Conservation (phyloP, 64 coral and sea anemone species). For the Actinia equina region DNA sequence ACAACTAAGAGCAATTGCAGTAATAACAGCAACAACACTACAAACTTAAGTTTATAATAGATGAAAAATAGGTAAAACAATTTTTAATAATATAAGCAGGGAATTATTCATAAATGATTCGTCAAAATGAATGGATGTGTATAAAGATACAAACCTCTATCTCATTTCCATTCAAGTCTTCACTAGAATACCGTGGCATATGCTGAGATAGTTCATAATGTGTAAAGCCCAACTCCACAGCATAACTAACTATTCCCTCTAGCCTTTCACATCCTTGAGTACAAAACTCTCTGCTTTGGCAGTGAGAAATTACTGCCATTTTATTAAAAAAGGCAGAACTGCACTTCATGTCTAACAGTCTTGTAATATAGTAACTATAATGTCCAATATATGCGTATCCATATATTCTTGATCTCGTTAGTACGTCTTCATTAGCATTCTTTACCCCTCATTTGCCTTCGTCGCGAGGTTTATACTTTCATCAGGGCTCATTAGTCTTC, state of each 20-base stretch:
- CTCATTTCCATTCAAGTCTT: slow-evolving; percentile 46
- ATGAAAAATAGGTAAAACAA: too few species aligned
- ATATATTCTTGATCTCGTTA: too few species aligned
- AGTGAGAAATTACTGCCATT: slow-evolving; percentile 76
- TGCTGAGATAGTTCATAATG: slow-evolving; percentile 75
- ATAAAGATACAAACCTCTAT: not conserved
- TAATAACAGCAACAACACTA: too few species aligned
- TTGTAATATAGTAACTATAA: not conserved
- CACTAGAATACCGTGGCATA: slow-evolving; percentile 49
- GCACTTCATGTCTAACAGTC: not conserved
- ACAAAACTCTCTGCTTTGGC: slow-evolving; percentile 80
- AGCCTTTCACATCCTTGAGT: slow-evolving; percentile 65
- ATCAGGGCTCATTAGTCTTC: too few species aligned
- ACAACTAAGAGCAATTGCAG: too few species aligned
- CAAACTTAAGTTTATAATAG: too few species aligned
- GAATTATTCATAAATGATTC: too few species aligned
- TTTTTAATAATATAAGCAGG: too few species aligned
- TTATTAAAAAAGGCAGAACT: not conserved
- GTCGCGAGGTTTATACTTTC: too few species aligned
- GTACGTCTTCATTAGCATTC: too few species aligned
- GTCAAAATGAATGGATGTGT: too few species aligned
- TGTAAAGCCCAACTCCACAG: slow-evolving; percentile 59
- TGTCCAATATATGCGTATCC: not conserved
- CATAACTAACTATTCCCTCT: slow-evolving; percentile 53
- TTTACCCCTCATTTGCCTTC: too few species aligned